Evolutionary conservation across 2,888 invertebrate genomes (phyloP).

Genomic region (Epinotia bilunana): DNA sequence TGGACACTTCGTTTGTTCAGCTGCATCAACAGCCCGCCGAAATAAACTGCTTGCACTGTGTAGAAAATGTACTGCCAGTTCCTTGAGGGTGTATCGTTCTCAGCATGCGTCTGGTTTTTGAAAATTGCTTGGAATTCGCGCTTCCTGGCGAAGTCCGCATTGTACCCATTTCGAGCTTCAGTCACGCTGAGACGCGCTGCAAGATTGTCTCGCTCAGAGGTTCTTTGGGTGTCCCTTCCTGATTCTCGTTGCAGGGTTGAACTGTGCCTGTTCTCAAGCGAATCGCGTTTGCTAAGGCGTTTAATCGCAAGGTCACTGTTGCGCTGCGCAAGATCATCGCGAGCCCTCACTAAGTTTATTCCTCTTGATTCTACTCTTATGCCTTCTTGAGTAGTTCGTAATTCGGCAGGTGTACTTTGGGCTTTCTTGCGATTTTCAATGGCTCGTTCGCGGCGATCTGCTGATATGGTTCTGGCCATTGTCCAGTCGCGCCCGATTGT

Average conservation of each 20-base stretch:
- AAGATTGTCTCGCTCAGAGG: conserved; percentile 28
- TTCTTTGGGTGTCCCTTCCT: conserved; percentile 29
- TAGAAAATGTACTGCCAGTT: conserved; percentile 71
- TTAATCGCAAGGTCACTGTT: conserved; percentile 12
- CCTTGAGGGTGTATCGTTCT: conserved; percentile 45
- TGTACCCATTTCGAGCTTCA: conserved; percentile 48
- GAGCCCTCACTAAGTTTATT: conserved; percentile 6
- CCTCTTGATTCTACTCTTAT: conserved; percentile 6
- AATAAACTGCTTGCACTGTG: conserved; percentile 68
- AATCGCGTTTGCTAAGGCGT: conserved; percentile 17
- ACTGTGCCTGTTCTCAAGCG: conserved; percentile 18
- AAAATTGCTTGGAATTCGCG: conserved; percentile 44
- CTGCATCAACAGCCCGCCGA: conserved; percentile 64
- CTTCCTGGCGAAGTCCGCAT: conserved; percentile 43
- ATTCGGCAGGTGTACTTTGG: conserved; percentile 14
- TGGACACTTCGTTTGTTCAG: conserved; percentile 53
- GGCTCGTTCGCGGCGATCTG: conserved; percentile 3
- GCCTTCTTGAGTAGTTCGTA: background rate
- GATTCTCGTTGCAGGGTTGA: conserved; percentile 9
- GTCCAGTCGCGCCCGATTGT: conserved; percentile 11
- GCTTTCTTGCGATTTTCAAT: conserved; percentile 5
- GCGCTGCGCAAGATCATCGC: conserved; percentile 16
- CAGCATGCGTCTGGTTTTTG: conserved; percentile 45
- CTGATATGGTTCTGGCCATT: background rate
- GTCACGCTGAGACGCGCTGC: conserved; percentile 44